Percentiles rank a stretch among this genome's conserved stretches.
Evolutionary conservation across 2,113 vertebrate genomes (phyloP).

Genomic region (Todiramphus saurophagus): DNA sequence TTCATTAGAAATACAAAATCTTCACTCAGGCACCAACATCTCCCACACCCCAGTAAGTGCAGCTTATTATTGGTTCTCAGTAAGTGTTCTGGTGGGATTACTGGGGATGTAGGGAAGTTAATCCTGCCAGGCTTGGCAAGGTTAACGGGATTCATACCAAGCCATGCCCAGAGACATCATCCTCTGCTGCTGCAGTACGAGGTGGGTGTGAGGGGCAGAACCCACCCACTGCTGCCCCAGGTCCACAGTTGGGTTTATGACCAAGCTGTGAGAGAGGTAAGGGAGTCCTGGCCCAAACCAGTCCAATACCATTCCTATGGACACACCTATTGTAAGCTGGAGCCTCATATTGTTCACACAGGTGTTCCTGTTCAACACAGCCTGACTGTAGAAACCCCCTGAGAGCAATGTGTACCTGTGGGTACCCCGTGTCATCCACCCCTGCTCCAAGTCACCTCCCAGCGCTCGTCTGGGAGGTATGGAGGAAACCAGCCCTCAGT

Average conservation of each 20-base stretch:
- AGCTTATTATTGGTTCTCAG: neutral
- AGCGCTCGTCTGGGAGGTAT: neutral
- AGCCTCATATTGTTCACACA: neutral
- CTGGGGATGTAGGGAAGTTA: neutral
- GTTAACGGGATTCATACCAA: neutral
- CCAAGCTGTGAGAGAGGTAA: neutral
- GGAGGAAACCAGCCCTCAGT: neutral
- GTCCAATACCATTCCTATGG: neutral
- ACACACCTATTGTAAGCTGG: neutral
- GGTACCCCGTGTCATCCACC: neutral
- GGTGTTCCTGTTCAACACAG: neutral
- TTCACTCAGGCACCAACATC: neutral
- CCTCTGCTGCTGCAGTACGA: neutral
- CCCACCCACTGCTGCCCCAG: neutral
- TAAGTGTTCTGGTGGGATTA: neutral
- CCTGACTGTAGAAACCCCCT: neutral
- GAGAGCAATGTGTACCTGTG: neutral
- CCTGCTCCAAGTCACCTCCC: neutral
- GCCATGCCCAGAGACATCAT: neutral
- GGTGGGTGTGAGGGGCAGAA: fast-evolving
- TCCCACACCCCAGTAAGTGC: neutral
- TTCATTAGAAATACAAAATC: neutral
- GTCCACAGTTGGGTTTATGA: neutral
- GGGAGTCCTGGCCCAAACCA: neutral
- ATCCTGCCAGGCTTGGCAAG: neutral